Base-by-base conservation (phyloP, 2,113 vertebrate genomes). In the Uropsilus gracilis region DNA sequence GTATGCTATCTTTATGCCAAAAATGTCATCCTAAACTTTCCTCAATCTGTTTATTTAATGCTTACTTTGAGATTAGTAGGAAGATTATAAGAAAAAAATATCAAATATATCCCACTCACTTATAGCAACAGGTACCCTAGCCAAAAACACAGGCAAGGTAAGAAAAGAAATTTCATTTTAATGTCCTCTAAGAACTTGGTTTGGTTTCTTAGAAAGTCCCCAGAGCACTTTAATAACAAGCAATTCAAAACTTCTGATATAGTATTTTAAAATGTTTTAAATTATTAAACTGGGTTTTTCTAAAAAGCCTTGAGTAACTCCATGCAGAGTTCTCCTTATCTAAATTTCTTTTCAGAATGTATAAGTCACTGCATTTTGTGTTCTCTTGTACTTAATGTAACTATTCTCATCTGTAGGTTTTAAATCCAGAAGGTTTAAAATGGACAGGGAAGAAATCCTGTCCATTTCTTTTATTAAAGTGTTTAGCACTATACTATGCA, bases 121-220 rank as follows among this genome's bases (percentile, higher is more conserved):
- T 68, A 30, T 81, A 24, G 34, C 59, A 90, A 68, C 1, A 96
- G 64, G 22, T 85, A 84, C 6, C 24, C 13, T 82, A 90, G 75
- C 37, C 28, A 89, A 76, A 76, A 81, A 86, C 37, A 91, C 11
- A 95, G 77, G 30, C 39, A 92, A 42, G 16, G 32, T 72, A 42
- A 78, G 32, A 78, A 80, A 69, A 32, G 90, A 46, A 73, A 88
- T 53, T 68, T 92, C 76, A 94, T 80, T 50, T 93, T 61, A 92
- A 73, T n/a, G 46, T 26, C 24, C 61, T 53, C 89, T 4, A 89
- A 89, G 66, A 69, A 75, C 28, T 90, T 22, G 72, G 46, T 59
- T 94, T 77, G 66, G 11, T 66, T 87, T 95, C 39, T 87, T 94
- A 72, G 44, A 77, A 87, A 90, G 81, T 72, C 20, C 20, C 20